Evolutionary conservation across 92 coral and sea anemone genomes (phyloP), one percentile per base, ranked within the genome.

Genomic region (Isaurus tuberculatus): DNA sequence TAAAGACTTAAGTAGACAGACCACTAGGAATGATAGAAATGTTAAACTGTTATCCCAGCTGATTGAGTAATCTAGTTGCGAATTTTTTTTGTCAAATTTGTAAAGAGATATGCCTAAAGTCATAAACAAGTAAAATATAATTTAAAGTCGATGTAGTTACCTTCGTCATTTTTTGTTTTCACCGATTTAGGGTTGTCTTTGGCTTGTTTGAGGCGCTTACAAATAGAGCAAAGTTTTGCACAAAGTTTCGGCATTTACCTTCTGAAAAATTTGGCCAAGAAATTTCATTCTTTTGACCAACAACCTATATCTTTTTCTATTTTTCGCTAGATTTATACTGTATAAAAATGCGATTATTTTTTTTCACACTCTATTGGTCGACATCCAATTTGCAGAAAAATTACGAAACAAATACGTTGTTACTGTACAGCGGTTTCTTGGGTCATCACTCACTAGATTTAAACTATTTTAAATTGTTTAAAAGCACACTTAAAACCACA

Each of bases 221-320:
- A 33, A 0, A 77, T 26, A 14, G 69, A 43, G 32, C 82, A 36
- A 5, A 58, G 28, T 57, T 58, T 77, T 77, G 70, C 82, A 57
- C 82, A 77, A 57, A 77, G 26, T 9, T 37, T 77, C 25, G 58
- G 69, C 82, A 77, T 77, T 17, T 63, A 63, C 27, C 69, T 63
- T 2, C 82, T 57, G 28, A 15, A 51, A 33, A 20, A 33, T 25
- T 6, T 37, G 29, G 13, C 19, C 51, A 30, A 57, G 1, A 3
- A 77, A 31, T 58, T 32, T 0, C 82, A 77, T 77, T 31, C n/a
- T 57, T 44, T 42, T 2, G 4, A 1, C 33, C 5, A 11, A 1
- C 26, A 22, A 9, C 14, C 40, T 8, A 3, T 3, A 5, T 16
- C 42, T 66, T 2, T 64, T 22, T 30, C 14, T 6, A 10, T 3